Evolutionary conservation across 2,888 invertebrate genomes (phyloP).

Genomic region (Drosophila setosimentum): DNA sequence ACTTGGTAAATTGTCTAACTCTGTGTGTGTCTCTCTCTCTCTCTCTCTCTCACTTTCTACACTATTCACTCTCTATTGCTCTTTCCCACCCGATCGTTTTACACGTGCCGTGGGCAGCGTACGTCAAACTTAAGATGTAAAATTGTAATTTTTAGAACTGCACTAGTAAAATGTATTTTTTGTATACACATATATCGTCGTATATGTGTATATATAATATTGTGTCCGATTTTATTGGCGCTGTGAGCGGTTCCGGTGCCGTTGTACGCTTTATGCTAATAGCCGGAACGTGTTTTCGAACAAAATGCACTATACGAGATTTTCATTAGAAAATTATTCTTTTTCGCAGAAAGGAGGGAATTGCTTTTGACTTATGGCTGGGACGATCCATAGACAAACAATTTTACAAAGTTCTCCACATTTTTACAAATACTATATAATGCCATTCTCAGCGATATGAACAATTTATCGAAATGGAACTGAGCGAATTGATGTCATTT

Average conservation of each 20-base stretch:
- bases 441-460: constrained; percentile 3
- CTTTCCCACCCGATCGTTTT: constrained; percentile 1
- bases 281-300: constrained; percentile 42
- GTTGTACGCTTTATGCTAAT: constrained; percentile 46
- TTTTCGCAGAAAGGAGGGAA: not conserved
- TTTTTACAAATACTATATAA: not conserved
- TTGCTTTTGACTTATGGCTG: constrained; percentile 23
- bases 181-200: not conserved
- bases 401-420: constrained; percentile 19
- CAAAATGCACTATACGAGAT: constrained; percentile 6
- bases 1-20: constrained; percentile 28
- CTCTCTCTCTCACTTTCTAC: not conserved
- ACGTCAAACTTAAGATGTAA: constrained; percentile 29
- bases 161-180: constrained; percentile 13
- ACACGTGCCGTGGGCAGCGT: constrained; percentile 39
- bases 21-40: not conserved
- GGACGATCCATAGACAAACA: constrained; percentile 4
- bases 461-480: constrained; percentile 10
- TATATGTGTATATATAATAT: constrained; percentile 1
- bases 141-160: constrained; percentile 29
- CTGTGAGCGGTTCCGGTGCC: constrained; percentile 50
- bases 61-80: not conserved
- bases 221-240: constrained; percentile 16
- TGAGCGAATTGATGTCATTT: constrained; percentile 19
- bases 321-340: constrained; percentile 14